Conservation (phyloP, 2,888 invertebrate species). For the Onchidella celtica region DNA sequence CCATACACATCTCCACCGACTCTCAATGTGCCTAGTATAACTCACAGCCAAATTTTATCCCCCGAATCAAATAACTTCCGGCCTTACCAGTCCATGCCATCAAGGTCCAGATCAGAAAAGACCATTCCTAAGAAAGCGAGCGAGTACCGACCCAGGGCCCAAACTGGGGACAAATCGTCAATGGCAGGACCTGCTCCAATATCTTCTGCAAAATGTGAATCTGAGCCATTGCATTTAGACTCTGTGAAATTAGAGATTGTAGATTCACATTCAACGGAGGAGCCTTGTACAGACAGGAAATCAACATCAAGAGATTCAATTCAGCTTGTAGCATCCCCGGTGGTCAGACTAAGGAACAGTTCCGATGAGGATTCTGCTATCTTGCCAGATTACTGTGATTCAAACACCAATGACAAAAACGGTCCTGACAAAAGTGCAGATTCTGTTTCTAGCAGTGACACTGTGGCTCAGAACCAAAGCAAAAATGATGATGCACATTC, state of each 20-base stretch:
- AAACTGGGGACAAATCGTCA: conserved; percentile 30
- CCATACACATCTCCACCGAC: conserved; percentile 36
- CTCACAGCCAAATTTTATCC: conserved; percentile 63
- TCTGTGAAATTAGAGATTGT: conserved; percentile 24
- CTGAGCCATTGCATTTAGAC: conserved; percentile 37
- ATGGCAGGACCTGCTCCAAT: neutral
- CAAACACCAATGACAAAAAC: conserved; percentile 21
- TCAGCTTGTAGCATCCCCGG: conserved; percentile 51
- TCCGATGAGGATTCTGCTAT: conserved; percentile 49
- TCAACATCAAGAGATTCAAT: conserved; percentile 33
- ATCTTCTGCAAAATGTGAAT: conserved; percentile 21
- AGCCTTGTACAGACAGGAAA: neutral
- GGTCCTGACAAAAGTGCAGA: conserved; percentile 13
- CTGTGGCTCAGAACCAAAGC: neutral
- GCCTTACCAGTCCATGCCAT: conserved; percentile 58
- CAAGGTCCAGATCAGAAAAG: conserved; percentile 49
- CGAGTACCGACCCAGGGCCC: conserved; percentile 37
- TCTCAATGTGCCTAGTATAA: conserved; percentile 25
- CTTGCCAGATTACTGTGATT: conserved; percentile 47
- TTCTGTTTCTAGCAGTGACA: conserved; percentile 16
- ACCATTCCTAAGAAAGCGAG: conserved; percentile 25
- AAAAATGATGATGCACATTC: neutral
- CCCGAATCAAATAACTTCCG: conserved; percentile 54
- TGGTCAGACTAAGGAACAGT: conserved; percentile 44
- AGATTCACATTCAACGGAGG: neutral